These are phyloP conservation scores for Rhynchotus rufescens DNA, from an alignment of 2,797 vertebrate genomes.

Conservation along the genomic window DNA sequence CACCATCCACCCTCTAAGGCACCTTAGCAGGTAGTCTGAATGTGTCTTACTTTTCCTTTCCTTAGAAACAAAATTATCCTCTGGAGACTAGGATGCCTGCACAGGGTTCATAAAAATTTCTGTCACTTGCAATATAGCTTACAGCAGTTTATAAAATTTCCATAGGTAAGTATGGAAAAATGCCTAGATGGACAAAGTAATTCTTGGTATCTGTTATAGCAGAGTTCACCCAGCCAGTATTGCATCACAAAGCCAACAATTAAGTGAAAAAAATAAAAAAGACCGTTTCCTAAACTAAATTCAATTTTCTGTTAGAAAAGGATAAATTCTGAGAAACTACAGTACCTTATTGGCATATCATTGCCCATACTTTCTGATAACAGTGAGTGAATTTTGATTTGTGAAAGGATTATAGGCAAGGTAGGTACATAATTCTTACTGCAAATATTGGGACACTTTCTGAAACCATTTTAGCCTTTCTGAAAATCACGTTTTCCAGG, in stretches of 20 bases:
- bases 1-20: not conserved
- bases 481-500: slow-evolving; percentile 23
- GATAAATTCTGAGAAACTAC: not conserved
- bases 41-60: not conserved
- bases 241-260: not conserved
- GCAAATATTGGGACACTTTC: not conserved
- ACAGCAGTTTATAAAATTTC: not conserved
- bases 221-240: not conserved
- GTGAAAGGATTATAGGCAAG: not conserved
- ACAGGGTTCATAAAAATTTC: not conserved
- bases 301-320: not conserved
- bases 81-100: not conserved
- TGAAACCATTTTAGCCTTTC: not conserved
- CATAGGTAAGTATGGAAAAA: not conserved
- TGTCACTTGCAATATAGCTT: not conserved
- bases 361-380: not conserved
- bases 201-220: not conserved
- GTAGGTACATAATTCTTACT: not conserved
- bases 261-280: not conserved
- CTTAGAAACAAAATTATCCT: not conserved
- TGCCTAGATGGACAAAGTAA: not conserved
- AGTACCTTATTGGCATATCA: not conserved
- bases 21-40: not conserved
- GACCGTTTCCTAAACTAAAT: not conserved
- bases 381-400: not conserved